phyloP scores from a whole-genome alignment of 2,888 invertebrate genomes.

The Ganaspis brasiliensis region DNA sequence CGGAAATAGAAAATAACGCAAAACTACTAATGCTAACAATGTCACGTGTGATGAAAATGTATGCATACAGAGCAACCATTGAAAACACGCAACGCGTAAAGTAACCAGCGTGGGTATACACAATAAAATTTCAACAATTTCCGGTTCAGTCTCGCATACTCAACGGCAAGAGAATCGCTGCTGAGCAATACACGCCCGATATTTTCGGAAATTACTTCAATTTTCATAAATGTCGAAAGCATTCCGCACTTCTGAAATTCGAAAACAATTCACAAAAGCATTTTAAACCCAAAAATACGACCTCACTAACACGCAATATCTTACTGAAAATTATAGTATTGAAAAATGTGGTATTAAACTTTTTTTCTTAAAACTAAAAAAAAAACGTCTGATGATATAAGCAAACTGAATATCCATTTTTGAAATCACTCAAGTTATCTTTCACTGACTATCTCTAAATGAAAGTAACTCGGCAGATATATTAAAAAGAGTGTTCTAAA shows the following conservation, averaged over 20 bases:
- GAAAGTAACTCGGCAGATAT: not conserved
- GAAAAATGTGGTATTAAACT: too few relatives aligned
- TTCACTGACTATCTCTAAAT: not conserved
- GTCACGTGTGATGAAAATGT: slow-evolving; percentile 22
- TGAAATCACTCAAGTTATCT: too few relatives aligned
- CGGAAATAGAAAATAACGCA: slow-evolving; percentile 29
- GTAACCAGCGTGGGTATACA: not conserved
- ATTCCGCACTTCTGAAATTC: not conserved
- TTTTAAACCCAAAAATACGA: not conserved
- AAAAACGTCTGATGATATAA: too few relatives aligned
- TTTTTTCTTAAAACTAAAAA: too few relatives aligned
- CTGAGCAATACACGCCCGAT: not conserved
- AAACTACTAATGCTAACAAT: slow-evolving; percentile 8
- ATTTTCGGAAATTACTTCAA: slow-evolving; percentile 38
- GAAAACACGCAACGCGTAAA: slow-evolving; percentile 17
- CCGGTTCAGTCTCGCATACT: slow-evolving; percentile 13
- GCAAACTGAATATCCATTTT: too few relatives aligned
- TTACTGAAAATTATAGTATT: too few relatives aligned
- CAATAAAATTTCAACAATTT: slow-evolving; percentile 37
- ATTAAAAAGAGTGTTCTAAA: not conserved
- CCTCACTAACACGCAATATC: not conserved
- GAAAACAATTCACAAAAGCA: slow-evolving; percentile 7
- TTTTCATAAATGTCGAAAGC: slow-evolving; percentile 25
- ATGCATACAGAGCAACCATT: slow-evolving; percentile 11
- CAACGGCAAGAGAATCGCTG: slow-evolving; percentile 16